phyloP scores from a whole-genome alignment of 2,113 vertebrate genomes.

The Epinephelus moara region DNA sequence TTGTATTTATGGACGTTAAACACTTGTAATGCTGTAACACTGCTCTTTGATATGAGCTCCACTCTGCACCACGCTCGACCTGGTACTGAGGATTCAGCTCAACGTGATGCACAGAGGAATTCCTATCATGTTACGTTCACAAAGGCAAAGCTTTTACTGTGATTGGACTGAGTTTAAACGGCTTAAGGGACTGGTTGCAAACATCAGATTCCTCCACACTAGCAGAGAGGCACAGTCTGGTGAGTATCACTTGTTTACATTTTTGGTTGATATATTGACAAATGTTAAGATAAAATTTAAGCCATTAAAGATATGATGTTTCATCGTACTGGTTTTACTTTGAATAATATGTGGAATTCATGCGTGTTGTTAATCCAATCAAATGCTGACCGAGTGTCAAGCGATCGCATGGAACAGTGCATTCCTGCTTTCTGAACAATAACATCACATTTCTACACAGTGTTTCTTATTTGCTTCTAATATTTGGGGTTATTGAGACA shows the following conservation, averaged over 20 bases:
- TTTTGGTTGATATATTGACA: neutral
- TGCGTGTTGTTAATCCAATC: neutral
- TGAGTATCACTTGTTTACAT: slow-evolving; percentile 49
- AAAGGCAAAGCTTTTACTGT: slow-evolving; percentile 57
- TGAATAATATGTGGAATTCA: neutral
- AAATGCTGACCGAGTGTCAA: neutral
- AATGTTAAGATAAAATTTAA: neutral
- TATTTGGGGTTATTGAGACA: neutral
- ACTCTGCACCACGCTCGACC: slow-evolving; percentile 42
- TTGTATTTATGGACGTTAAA: neutral
- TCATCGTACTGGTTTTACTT: neutral
- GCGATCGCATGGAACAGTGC: neutral
- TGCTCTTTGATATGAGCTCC: slow-evolving; percentile 4
- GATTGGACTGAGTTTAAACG: slow-evolving; percentile 61
- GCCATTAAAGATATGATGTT: neutral
- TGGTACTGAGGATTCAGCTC: slow-evolving; percentile 58
- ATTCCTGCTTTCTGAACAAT: neutral
- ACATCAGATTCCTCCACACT: slow-evolving; percentile 56
- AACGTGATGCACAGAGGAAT: slow-evolving; percentile 54
- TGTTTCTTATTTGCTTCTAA: neutral
- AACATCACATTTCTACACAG: neutral
- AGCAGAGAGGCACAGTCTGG: slow-evolving; percentile 40
- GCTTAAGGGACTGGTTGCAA: slow-evolving; percentile 61
- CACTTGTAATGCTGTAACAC: neutral
- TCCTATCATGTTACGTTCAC: slow-evolving; percentile 51